These are phyloP conservation scores for Muscicapa comitata DNA, from an alignment of 2,797 vertebrate species.

Conservation along the genomic window DNA sequence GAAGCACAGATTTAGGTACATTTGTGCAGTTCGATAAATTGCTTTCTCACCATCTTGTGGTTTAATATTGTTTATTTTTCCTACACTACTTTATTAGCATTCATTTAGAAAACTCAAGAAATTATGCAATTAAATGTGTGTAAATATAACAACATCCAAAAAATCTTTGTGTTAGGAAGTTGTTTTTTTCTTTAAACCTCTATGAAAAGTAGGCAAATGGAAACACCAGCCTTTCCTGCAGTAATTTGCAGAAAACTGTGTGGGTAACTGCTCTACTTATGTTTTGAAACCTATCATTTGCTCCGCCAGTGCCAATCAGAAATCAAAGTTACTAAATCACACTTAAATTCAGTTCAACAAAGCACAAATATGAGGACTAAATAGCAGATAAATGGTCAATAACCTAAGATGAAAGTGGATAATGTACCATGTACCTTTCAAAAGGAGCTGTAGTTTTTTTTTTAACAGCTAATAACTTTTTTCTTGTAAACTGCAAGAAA, in stretches of 20 bases:
- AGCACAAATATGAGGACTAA: not conserved
- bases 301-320: not conserved
- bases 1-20: not conserved
- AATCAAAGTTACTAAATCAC: constrained; percentile 23
- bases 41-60: not conserved
- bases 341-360: not conserved
- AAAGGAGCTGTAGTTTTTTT: not conserved
- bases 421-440: not conserved
- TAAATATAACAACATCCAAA: not conserved
- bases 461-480: not conserved
- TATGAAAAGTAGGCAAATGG: not conserved
- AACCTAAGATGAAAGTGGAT: not conserved
- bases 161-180: not conserved
- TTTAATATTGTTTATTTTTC: not conserved
- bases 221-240: not conserved
- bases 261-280: not conserved
- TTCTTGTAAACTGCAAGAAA: not conserved
- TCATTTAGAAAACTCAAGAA: not conserved
- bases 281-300: constrained; percentile 31
- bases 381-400: not conserved
- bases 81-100: not conserved
- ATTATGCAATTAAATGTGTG: not conserved
- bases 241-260: not conserved
- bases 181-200: not conserved
- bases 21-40: not conserved